These are phyloP conservation scores for Bombycilla garrulus DNA, from an alignment of 2,113 vertebrate genomes.

Conservation along the genomic window DNA sequence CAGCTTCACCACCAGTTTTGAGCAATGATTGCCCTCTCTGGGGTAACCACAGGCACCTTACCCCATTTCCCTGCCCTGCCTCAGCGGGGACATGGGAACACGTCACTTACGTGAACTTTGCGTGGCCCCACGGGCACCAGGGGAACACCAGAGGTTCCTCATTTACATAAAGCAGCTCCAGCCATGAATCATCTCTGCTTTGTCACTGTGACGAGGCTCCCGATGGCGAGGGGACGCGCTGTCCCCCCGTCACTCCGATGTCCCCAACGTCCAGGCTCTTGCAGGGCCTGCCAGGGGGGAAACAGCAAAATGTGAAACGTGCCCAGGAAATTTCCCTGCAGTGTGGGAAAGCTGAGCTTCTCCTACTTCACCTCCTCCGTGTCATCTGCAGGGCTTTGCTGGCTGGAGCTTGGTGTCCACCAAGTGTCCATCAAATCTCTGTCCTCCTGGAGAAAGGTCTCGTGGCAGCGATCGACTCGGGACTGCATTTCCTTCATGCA, in stretches of 20 bases:
- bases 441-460: not conserved
- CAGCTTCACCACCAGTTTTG: not conserved
- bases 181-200: constrained; percentile 15
- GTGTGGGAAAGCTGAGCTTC: not conserved
- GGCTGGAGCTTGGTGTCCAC: not conserved
- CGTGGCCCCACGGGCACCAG: not conserved
- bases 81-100: not conserved
- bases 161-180: constrained; percentile 19
- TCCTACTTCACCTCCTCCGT: rapidly evolving
- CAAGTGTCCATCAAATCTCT: not conserved
- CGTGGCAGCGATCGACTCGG: too few species aligned
- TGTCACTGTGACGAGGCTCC: constrained; percentile 12
- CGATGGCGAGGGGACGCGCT: not conserved
- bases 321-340: constrained; percentile 9
- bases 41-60: not conserved
- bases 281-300: not conserved
- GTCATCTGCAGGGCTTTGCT: not conserved
- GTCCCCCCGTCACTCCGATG: not conserved
- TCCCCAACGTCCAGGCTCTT: not conserved
- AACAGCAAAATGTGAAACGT: not conserved
- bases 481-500: too few species aligned
- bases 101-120: not conserved
- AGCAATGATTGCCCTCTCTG: not conserved
- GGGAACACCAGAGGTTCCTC: constrained; percentile 25
- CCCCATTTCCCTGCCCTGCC: not conserved